These are phyloP conservation scores for Hydractinia symbiolongicarpus DNA, from an alignment of 30 jellyfish, hydroid and myxozoan genomes.

Conservation along the genomic window DNA sequence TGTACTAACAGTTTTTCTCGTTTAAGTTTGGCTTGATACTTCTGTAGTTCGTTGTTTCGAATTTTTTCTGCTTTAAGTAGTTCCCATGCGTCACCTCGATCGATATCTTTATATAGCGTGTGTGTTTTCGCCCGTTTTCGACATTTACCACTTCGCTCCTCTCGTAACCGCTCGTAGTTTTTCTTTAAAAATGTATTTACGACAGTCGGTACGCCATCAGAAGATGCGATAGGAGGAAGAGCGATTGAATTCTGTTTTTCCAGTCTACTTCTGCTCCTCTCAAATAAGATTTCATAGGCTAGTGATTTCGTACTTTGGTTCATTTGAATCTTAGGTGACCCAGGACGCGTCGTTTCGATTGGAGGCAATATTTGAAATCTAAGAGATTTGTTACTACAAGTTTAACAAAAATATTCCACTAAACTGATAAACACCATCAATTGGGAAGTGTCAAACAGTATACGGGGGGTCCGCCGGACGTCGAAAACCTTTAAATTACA, in stretches of 20 bases:
- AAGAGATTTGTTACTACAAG: no score
- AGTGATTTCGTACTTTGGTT: not conserved
- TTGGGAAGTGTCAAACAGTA: no score
- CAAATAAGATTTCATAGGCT: not conserved
- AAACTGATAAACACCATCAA: no score
- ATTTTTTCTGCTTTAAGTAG: conserved; percentile 21
- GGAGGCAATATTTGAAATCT: no score
- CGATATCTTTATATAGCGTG: not conserved
- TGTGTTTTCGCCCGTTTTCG: conserved; percentile 21
- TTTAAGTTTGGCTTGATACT: conserved; percentile 1
- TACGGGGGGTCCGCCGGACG: no score
- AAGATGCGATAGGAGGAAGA: conserved; percentile 12
- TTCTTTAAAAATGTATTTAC: not conserved
- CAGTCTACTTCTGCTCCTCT: not conserved
- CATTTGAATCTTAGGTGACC: no score
- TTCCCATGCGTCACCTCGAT: conserved; percentile 28
- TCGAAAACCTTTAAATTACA: no score
- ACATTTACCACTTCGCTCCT: not conserved
- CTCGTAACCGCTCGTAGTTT: not conserved
- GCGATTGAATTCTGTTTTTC: not conserved
- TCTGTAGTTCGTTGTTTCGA: not conserved
- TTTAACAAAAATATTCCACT: no score
- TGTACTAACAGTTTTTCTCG: not conserved
- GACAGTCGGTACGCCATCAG: not conserved
- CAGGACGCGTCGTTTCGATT: no score